Conservation (phyloP, 2,888 invertebrate species). For the Phengaris alcon region DNA sequence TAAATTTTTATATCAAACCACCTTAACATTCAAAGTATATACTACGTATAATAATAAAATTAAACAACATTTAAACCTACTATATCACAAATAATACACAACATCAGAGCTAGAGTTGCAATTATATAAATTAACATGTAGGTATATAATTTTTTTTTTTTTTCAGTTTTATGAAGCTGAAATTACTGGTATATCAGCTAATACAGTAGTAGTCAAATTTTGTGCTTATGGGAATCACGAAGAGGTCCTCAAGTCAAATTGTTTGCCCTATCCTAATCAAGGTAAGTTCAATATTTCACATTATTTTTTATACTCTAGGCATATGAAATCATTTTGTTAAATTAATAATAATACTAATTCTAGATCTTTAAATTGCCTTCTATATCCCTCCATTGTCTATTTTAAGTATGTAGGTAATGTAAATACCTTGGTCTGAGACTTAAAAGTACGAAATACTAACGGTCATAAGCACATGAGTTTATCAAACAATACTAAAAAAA, state of each 20-base stretch:
- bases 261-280: conserved; percentile 82
- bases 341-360: no score
- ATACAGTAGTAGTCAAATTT: conserved; percentile 91
- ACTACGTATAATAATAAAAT: no score
- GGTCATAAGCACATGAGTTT: no score
- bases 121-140: background rate
- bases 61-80: no score
- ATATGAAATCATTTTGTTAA: no score
- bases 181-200: conserved; percentile 85
- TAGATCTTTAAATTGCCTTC: no score
- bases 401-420: no score
- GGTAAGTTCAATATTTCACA: conserved; percentile 47
- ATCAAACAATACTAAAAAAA: no score
- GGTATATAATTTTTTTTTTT: conserved; percentile 17
- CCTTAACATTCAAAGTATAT: background rate
- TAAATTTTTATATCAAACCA: conserved; percentile 9
- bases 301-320: background rate
- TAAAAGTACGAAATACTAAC: no score
- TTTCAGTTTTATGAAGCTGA: conserved; percentile 89
- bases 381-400: no score
- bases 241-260: conserved; percentile 90
- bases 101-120: background rate
- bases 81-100: background rate
- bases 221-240: conserved; percentile 94
- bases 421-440: no score